phyloP scores from a whole-genome alignment of 2,113 vertebrate genomes.

The Rallus limicola region DNA sequence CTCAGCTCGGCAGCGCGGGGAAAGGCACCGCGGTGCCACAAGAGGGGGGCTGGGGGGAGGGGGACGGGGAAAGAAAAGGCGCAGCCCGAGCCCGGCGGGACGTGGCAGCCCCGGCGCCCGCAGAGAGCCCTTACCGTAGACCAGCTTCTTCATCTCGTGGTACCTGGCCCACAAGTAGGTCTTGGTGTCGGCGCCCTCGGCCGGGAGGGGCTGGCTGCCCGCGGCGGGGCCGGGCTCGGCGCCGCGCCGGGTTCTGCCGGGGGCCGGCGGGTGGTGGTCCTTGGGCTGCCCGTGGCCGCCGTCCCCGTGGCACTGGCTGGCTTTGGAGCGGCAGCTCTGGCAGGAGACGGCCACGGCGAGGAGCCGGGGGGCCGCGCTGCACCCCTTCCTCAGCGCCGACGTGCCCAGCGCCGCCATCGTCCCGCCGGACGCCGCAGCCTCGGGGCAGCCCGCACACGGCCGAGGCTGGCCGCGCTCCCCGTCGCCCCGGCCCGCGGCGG shows the following conservation, averaged over 20 bases:
- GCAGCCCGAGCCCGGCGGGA: neutral
- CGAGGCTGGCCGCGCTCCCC: neutral
- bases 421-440: neutral
- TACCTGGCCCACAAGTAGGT: conserved; percentile 79
- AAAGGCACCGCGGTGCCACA: neutral
- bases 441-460: neutral
- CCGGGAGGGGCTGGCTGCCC: neutral
- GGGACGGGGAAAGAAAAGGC: fast-evolving
- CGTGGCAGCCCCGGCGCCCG: neutral
- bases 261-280: conserved; percentile 10
- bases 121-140: conserved; percentile 74
- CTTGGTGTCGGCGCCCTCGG: conserved; percentile 69
- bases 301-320: neutral
- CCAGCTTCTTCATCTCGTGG: conserved; percentile 82
- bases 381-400: neutral
- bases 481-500: neutral
- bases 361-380: neutral
- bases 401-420: conserved; percentile 10
- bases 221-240: neutral
- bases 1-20: neutral
- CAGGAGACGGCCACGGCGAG: conserved; percentile 32
- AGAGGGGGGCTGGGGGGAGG: neutral
- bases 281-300: conserved; percentile 2
- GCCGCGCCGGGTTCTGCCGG: conserved; percentile 26
- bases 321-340: conserved; percentile 19